Evolutionary conservation across 1,140 invertebrate genomes (phyloP).

Genomic region (Cataglyphis hispanica): DNA sequence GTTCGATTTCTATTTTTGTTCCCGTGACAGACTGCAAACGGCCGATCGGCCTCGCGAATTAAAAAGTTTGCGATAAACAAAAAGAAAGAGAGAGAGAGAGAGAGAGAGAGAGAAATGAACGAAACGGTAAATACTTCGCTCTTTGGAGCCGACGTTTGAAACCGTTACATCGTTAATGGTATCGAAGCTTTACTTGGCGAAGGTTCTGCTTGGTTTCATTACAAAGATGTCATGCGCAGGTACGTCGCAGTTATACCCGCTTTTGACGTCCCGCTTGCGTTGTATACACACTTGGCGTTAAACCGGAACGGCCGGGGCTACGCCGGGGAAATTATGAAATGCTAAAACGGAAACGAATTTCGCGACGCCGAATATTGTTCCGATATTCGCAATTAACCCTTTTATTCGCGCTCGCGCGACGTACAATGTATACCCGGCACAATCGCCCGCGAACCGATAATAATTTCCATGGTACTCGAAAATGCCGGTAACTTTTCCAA

Average conservation of each 20-base stretch:
- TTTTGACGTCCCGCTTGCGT: conserved; percentile 66
- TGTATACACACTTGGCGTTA: conserved; percentile 61
- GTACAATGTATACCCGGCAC: not conserved
- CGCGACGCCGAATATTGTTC: conserved; percentile 41
- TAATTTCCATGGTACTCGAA: conserved; percentile 19
- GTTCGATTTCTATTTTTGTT: conserved; percentile 5
- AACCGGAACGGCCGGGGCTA: conserved; percentile 51
- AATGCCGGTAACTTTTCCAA: conserved; percentile 35
- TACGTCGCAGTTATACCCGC: conserved; percentile 61
- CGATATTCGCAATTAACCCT: conserved; percentile 61
- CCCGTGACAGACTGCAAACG: not conserved
- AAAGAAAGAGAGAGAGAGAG: not conserved
- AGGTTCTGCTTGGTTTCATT: conserved; percentile 65
- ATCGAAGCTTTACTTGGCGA: conserved; percentile 61
- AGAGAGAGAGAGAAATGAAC: conserved; percentile 14
- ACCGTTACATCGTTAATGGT: conserved; percentile 65
- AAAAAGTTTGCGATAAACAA: conserved; percentile 18
- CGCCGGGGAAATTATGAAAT: conserved; percentile 56
- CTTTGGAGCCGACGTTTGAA: conserved; percentile 49
- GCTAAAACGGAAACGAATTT: conserved; percentile 57
- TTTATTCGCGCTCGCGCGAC: conserved; percentile 34
- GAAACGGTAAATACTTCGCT: conserved; percentile 56
- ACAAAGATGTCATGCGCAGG: conserved; percentile 73
- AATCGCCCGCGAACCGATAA: not conserved
- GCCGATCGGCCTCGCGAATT: conserved; percentile 4